Base-by-base conservation (phyloP, 2,888 invertebrate genomes). In the Stenodera caucasica region DNA sequence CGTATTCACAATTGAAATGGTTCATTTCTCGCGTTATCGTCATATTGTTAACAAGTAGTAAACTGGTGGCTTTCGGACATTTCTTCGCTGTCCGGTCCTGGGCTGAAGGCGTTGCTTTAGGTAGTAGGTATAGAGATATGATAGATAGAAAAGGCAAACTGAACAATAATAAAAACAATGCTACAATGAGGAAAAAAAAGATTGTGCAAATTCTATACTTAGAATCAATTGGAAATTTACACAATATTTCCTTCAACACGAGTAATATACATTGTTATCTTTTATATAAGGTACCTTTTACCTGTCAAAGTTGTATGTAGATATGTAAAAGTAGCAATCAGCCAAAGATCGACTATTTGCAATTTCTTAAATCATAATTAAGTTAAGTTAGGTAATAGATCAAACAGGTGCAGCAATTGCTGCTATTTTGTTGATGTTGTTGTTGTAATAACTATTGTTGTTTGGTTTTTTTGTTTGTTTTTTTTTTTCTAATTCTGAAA, bases 371-470 rank as follows among this genome's bases (percentile, higher is more conserved):
- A 45, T 45, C 21, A 21, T 45, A 45, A 45, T 45, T 45, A 45
- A 45, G 11, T 9, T n/a, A 29, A 29, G 9, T 50, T 50, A 14
- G 29, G 54, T 14, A 37, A 54, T 54, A 59, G 54, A 59, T 63
- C 63, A 63, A 56, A 59, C 63, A 63, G 63, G 63, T 63, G 63
- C 63, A 63, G 63, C 59, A 8, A 62, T 62, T 62, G 59, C 59
- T 60, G 9, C n/a, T 45, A 9, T 45, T 45, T 15, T 40, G 9
- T 40, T 15, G 3, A 18, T 40, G 37, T 15, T 40, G n/a, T 26
- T 26, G 26, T 26, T 26, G 4, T 26, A 26, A 26, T 26, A 26
- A 26, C 4, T 26, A 26, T 26, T 26, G 26, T 26, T 26, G 3
- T 3, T 26, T 26, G 26, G n/a, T n/a, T n/a, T n/a, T n/a, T n/a